Base-by-base conservation (phyloP, 2,797 vertebrate genomes). In the Periophthalmus magnuspinnatus region DNA sequence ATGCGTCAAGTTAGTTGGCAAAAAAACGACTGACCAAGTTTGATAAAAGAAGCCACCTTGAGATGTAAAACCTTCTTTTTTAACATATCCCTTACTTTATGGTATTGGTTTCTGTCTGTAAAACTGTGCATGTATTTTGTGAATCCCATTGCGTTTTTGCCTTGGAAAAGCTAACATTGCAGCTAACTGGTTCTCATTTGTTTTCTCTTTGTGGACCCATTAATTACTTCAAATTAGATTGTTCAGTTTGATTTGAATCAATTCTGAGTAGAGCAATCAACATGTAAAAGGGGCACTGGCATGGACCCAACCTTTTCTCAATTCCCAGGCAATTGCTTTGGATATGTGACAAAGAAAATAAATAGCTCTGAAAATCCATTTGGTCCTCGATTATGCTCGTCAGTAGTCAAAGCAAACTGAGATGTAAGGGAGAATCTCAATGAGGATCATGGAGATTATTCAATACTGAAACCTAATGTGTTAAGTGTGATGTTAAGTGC, bases 321-420 rank as follows among this genome's bases (percentile, higher is more conserved):
- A 21, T 56, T 59, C 52, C 28, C 24, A 1, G 69, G 19, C 32
- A 58, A 33, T 63, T 45, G 61, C 61, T 55, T 57, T 64, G 64
- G 61, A 69, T 68, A 68, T 75, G 79, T 56, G 56, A 17, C 67
- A 68, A 38, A 65, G 70, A 70, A 77, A 82, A 80, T 72, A 77
- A 81, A 83, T 69, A 28, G 22, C 21, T 62, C 81, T 81, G 64
- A 45, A 34, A 79, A 70, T 63, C 77, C 64, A 68, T 71, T 78
- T 83, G 76, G 77, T 73, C 73, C 84, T 86, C 67, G 71, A 65
- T 88, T 80, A 68, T 68, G 2, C 38, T 78, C 80, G 65, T 79
- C 17, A 56, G 38, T 17, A 50, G 52, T 47, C 71, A 69, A 76
- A 78, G 70, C 63, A 71, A 74, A 79, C 65, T 75, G 65, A 74